A percentile compares a stretch with the other conserved stretches of the same genome.
Evolutionary conservation across 2,113 vertebrate species (phyloP).

Genomic region (Cyprinodon tularosa): DNA sequence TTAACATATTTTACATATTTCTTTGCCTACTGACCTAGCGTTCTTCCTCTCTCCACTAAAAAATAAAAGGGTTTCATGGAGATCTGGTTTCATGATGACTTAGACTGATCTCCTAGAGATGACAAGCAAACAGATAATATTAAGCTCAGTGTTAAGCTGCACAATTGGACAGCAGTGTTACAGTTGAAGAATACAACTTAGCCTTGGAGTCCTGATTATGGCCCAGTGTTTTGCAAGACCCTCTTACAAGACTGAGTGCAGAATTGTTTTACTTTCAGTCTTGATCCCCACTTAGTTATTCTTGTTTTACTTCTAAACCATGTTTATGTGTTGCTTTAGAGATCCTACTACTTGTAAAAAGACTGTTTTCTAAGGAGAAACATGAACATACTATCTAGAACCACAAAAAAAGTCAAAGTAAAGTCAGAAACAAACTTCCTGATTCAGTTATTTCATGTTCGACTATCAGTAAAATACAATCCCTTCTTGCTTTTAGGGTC

Average conservation of each 20-base stretch:
- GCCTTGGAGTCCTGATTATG: slow-evolving; percentile 7
- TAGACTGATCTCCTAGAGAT: slow-evolving; percentile 68
- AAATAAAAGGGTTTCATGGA: slow-evolving; percentile 41
- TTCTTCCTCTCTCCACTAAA: slow-evolving; percentile 11
- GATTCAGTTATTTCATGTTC: neutral
- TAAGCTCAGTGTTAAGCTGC: slow-evolving; percentile 2
- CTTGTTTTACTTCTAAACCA: neutral
- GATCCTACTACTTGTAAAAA: neutral
- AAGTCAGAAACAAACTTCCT: slow-evolving; percentile 5
- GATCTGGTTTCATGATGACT: neutral
- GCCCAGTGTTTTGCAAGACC: slow-evolving; percentile 2
- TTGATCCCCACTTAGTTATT: too few species aligned
- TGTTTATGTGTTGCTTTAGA: neutral
- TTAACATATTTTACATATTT: slow-evolving; percentile 17
- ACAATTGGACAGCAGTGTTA: slow-evolving; percentile 17
- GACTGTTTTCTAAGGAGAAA: neutral
- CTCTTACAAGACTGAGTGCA: neutral
- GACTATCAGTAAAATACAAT: slow-evolving; percentile 18
- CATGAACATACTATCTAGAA: neutral
- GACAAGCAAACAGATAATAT: slow-evolving; percentile 22
- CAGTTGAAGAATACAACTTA: neutral
- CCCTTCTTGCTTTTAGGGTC: slow-evolving; percentile 15
- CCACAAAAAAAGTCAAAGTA: neutral
- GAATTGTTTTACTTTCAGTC: neutral
- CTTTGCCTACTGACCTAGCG: slow-evolving; percentile 29